phyloP scores from a whole-genome alignment of 2,797 vertebrate genomes.

The Coranthus polyacanthus region DNA sequence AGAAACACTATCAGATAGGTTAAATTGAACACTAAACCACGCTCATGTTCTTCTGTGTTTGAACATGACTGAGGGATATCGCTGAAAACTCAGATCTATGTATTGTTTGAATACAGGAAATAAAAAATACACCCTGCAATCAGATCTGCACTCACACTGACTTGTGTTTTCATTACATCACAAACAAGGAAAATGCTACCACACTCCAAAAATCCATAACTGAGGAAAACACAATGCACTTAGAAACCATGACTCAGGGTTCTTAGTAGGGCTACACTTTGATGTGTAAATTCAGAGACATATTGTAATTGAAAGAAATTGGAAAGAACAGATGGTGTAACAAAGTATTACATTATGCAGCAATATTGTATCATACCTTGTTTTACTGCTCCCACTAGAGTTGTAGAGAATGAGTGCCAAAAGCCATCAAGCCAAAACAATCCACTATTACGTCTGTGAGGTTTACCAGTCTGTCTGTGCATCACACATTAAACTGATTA shows the following conservation, averaged over 20 bases:
- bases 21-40: constrained; percentile 29
- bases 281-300: constrained; percentile 52
- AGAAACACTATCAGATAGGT: constrained; percentile 57
- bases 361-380: constrained; percentile 61
- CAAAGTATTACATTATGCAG: constrained; percentile 55
- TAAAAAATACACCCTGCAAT: constrained; percentile 11
- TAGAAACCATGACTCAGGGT: constrained; percentile 44
- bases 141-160: constrained; percentile 18
- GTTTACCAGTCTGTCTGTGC: constrained; percentile 21
- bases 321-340: constrained; percentile 66
- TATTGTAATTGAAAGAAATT: constrained; percentile 61
- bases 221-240: constrained; percentile 27
- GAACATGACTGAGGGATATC: constrained; percentile 13
- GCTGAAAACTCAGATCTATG: constrained; percentile 34
- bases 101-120: constrained; percentile 28
- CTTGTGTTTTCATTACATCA: constrained; percentile 23
- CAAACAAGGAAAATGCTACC: constrained; percentile 15
- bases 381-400: constrained; percentile 56
- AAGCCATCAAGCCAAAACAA: constrained; percentile 38
- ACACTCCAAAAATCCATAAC: constrained; percentile 43
- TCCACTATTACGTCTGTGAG: constrained; percentile 21
- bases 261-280: constrained; percentile 50
- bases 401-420: constrained; percentile 46
- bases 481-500: constrained; percentile 31
- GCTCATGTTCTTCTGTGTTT: constrained; percentile 37